phyloP scores from a whole-genome alignment of 2,113 vertebrate genomes.

The Oreochromis spilurus region DNA sequence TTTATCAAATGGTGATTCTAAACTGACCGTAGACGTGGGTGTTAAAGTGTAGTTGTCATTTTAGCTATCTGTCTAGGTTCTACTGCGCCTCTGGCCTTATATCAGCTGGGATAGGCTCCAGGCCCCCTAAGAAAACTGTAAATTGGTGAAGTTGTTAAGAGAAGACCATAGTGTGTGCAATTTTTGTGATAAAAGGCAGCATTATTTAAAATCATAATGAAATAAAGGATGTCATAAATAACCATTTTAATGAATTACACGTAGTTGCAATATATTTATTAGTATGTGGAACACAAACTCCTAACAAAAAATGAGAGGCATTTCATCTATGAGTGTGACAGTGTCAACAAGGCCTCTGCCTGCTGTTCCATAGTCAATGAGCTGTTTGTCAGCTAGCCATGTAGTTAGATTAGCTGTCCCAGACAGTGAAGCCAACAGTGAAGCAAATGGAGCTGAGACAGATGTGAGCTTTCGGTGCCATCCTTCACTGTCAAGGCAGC shows the following conservation, averaged over 20 bases:
- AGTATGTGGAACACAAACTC: not conserved
- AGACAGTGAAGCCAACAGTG: conserved; percentile 44
- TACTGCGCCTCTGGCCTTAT: not conserved
- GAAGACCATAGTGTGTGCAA: not conserved
- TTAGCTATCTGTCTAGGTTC: not conserved
- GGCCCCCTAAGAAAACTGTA: not conserved
- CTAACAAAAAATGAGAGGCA: not conserved
- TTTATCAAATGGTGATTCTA: not conserved
- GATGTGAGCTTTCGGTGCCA: conserved; percentile 36
- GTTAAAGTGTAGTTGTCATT: not conserved
- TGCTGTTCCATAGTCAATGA: conserved; percentile 57
- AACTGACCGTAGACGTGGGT: not conserved
- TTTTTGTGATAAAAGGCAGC: not conserved
- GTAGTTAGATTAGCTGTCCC: conserved; percentile 61
- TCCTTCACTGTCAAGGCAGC: conserved; percentile 47
- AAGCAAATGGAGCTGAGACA: conserved; percentile 63
- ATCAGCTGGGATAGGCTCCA: not conserved
- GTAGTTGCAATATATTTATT: not conserved
- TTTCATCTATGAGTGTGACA: not conserved
- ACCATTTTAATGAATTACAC: not conserved
- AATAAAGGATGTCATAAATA: not conserved
- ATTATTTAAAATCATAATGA: not conserved
- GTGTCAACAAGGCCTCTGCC: conserved; percentile 47
- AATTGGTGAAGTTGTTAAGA: not conserved
- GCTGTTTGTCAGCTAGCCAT: conserved; percentile 60